Evolutionary conservation across 2,797 vertebrate species (phyloP), one percentile per base, ranked within the genome.

Genomic region (Amazona finschi): DNA sequence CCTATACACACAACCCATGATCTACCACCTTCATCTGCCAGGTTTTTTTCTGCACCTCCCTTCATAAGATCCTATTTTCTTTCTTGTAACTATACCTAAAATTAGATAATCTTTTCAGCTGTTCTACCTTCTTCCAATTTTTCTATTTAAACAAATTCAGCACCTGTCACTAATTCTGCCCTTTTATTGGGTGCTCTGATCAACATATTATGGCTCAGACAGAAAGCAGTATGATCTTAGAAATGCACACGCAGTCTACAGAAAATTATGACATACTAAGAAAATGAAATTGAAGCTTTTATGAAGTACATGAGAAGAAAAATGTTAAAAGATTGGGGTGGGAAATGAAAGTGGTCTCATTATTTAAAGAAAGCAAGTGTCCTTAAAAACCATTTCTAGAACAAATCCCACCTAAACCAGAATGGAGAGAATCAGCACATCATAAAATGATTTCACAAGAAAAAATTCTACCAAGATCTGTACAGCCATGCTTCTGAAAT

Each of bases 401-500:
- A 7, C 20, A 67, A 91, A 73, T 36, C 13, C 21, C 11, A 85
- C 25, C 16, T 49, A 79, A 85, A 78, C 9, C 15, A 62, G 38
- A 39, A 73, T 12, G 15, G 8, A 20, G n/a, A 83, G n/a, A 82
- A 27, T 28, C 38, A 87, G 13, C 4, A 61, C 17, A 11, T 49
- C 27, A 69, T 50, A 66, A 81, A 86, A 53, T 65, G 1, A 58
- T 24, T 78, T 43, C 20, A 41, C 13, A 72, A 8, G 21, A 50
- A 73, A 70, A 50, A 66, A 12, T 67, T 82, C 84, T 82, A n/a
- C 53, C 12, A 38, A 44, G 19, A 58, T 70, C 47, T 43, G 4
- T 38, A 52, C 11, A 70, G 14, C 5, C 25, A 15, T 89, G 25
- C n/a, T 89, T 79, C 70, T 85, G 60, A 90, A 79, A 87, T 87